Conservation (phyloP, 2,113 vertebrate species). For the Callocephalon fimbriatum region DNA sequence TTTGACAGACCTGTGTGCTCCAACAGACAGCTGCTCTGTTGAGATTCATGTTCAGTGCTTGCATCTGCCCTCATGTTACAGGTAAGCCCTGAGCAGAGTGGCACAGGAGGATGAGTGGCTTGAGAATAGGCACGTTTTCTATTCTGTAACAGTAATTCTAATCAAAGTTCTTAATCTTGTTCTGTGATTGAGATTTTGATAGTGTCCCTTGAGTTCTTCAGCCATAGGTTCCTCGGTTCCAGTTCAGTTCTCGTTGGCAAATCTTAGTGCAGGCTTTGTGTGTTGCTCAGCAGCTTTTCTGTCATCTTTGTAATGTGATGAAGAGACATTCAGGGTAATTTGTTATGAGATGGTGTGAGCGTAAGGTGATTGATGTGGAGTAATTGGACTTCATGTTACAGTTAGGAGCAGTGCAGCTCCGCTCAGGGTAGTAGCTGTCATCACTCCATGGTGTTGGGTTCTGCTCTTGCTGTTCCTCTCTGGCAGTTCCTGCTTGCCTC, state of each 20-base stretch:
- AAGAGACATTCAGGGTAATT: background rate
- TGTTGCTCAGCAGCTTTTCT: background rate
- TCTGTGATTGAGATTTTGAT: background rate
- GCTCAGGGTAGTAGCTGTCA: background rate
- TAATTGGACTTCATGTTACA: fast-evolving
- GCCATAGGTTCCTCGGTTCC: background rate
- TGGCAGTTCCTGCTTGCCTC: background rate
- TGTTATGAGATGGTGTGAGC: background rate
- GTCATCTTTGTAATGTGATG: background rate
- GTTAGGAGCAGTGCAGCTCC: fast-evolving
- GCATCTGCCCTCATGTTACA: background rate
- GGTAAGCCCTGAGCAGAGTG: background rate
- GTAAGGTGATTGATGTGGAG: background rate
- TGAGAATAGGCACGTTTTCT: background rate
- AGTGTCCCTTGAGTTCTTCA: background rate
- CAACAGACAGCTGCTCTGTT: background rate
- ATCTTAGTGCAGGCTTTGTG: background rate
- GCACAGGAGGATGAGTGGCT: background rate
- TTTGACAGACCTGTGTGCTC: background rate
- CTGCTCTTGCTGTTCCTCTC: background rate
- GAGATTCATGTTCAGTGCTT: background rate
- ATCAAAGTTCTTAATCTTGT: background rate
- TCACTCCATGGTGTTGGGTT: background rate
- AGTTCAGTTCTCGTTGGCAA: background rate
- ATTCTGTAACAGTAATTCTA: background rate